Evolutionary conservation across 2,888 invertebrate species (phyloP), one percentile per base, ranked within the genome.

Genomic region (Catocala sponsa): DNA sequence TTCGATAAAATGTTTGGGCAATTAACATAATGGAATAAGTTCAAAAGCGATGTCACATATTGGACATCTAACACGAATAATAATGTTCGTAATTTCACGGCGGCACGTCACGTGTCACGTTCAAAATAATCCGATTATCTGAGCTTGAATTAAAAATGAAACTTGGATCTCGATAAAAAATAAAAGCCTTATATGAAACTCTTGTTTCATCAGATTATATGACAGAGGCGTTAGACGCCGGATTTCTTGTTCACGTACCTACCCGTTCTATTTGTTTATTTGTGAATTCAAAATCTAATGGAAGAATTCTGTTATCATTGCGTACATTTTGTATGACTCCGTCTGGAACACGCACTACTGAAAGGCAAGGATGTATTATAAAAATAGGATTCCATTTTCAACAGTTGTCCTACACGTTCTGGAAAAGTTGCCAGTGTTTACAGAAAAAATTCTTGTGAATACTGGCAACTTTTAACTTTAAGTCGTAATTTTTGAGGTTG

Each of bases 291-390:
- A 67, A 61, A 63, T 66, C 66, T 78, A 76, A 80, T 78, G 71
- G 72, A 72, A 65, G 60, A 76, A 74, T 72, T 63, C 47, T 73
- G 74, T 75, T 78, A 69, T 67, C 75, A 73, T 70, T 59, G 55
- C 57, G 59, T 76, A 69, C 67, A 73, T 76, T 73, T 76, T 76
- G 66, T 72, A 71, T 60, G 70, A 61, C 50, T 25, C 25, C 64
- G 61, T 69, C 68, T 55, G 33, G 41, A 47, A 38, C 35, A 38
- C 6, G 9, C 35, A 38, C 35, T 25, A 4, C 25, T 25, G 25
- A 25, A 25, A 25, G 25, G 25, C 25, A 25, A 25, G 25, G 25
- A 25, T 25, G 25, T 25, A 25, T 25, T 25, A 25, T 25, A 25
- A 25, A 25, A 25, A 25, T 25, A 25, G 4, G 25, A 25, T 38